Conservation (phyloP, 2,797 vertebrate genomes). For the Chloroceryle amazona region DNA sequence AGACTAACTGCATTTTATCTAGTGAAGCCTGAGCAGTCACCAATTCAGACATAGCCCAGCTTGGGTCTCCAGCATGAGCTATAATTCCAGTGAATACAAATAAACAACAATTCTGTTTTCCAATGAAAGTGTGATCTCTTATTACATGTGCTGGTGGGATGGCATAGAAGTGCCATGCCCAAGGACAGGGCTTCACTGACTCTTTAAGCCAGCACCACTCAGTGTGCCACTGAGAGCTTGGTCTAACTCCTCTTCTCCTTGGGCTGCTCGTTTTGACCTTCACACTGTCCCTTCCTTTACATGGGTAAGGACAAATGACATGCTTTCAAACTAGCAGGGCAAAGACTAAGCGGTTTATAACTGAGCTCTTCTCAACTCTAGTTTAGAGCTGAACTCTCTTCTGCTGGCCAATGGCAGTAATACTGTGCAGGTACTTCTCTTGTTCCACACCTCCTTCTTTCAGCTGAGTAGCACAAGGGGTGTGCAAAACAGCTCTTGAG, state of each 20-base stretch:
- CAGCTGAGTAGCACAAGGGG: background rate
- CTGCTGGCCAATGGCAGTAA: background rate
- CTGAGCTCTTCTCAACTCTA: no score
- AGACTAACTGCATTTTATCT: background rate
- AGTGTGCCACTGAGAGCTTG: background rate
- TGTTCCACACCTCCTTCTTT: background rate
- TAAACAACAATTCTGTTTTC: background rate
- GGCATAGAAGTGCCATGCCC: fast-evolving
- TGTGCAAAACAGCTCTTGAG: background rate
- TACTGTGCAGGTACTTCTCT: fast-evolving
- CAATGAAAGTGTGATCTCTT: background rate
- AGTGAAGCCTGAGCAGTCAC: background rate
- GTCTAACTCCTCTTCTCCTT: background rate
- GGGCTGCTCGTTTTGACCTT: background rate
- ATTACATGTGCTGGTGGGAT: fast-evolving
- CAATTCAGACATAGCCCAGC: background rate
- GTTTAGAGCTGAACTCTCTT: background rate
- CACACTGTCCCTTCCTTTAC: background rate
- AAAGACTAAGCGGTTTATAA: background rate
- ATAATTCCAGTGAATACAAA: background rate
- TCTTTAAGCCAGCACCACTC: background rate
- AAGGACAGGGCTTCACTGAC: background rate
- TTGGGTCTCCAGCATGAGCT: background rate
- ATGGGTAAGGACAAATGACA: background rate
- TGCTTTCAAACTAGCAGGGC: background rate